Evolutionary conservation across 2,888 invertebrate genomes (phyloP).

Genomic region (Stenichneumon culpator): DNA sequence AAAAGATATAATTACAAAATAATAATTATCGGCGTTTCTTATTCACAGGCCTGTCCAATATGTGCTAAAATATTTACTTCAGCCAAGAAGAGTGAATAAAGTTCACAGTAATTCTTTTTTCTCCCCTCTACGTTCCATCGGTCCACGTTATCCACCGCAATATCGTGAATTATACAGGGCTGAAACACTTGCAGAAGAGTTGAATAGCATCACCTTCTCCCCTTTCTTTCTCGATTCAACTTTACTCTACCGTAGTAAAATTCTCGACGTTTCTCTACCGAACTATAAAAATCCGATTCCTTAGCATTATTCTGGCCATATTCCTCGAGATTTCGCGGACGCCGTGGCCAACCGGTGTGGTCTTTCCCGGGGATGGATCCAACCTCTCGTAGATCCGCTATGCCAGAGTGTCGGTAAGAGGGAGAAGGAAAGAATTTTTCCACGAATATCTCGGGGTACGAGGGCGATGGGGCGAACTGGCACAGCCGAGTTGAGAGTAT

Average conservation of each 20-base stretch:
- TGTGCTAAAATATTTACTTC: conserved; percentile 4
- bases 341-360: conserved; percentile 33
- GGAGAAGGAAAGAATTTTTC: conserved; percentile 28
- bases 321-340: conserved; percentile 49
- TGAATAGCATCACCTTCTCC: conserved; percentile 17
- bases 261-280: conserved; percentile 47
- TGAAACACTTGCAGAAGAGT: conserved; percentile 14
- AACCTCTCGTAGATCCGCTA: conserved; percentile 29
- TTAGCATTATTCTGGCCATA: conserved; percentile 62
- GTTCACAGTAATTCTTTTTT: conserved; percentile 8
- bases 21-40: neutral
- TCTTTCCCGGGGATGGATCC: conserved; percentile 51
- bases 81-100: conserved; percentile 13
- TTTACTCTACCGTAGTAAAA: conserved; percentile 50
- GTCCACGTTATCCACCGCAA: conserved; percentile 9
- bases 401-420: conserved; percentile 1
- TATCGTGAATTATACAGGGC: conserved; percentile 46
- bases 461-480: conserved; percentile 44
- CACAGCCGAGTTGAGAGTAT: conserved; percentile 60
- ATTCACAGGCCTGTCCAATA: neutral
- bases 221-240: conserved; percentile 42
- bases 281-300: conserved; percentile 64
- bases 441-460: conserved; percentile 41
- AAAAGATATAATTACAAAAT: neutral
- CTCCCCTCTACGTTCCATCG: neutral